Evolutionary conservation across 1,140 invertebrate species (phyloP).

Genomic region (Drosophila funebris): DNA sequence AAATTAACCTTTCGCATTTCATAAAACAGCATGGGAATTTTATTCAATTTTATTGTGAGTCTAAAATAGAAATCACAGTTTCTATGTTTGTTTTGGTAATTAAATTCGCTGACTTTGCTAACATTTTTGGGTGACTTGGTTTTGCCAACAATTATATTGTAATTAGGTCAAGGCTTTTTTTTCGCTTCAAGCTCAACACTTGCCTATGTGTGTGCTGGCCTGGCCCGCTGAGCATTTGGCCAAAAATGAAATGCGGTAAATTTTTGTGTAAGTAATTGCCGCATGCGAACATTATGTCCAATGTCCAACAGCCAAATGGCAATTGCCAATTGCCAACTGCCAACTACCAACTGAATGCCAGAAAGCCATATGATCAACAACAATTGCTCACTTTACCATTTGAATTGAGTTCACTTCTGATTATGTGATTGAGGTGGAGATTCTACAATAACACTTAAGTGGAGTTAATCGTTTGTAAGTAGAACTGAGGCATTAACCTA

Average conservation of each 20-base stretch:
- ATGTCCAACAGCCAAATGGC: constrained; percentile 27
- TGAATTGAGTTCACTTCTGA: not conserved
- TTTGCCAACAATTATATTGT: constrained; percentile 78
- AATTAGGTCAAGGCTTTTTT: constrained; percentile 81
- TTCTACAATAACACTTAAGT: not conserved
- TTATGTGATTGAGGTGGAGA: not conserved
- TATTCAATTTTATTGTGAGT: constrained; percentile 16
- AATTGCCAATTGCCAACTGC: constrained; percentile 31
- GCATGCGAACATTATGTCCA: constrained; percentile 61
- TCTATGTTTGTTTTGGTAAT: constrained; percentile 79
- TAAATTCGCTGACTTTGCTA: constrained; percentile 60
- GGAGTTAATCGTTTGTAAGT: not conserved
- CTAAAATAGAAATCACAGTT: constrained; percentile 33
- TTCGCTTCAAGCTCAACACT: constrained; percentile 40
- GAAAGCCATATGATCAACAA: not conserved
- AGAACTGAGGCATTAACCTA: not conserved
- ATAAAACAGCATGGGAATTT: constrained; percentile 8
- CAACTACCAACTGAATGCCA: constrained; percentile 1
- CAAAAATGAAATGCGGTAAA: constrained; percentile 46
- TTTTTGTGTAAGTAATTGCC: constrained; percentile 64
- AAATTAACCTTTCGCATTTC: constrained; percentile 43
- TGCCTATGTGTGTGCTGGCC: constrained; percentile 24
- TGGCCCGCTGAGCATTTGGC: constrained; percentile 26
- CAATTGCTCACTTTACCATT: constrained; percentile 13
- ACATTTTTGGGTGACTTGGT: not conserved